Conservation (phyloP, 2,797 vertebrate species). For the Saxicola maurus region DNA sequence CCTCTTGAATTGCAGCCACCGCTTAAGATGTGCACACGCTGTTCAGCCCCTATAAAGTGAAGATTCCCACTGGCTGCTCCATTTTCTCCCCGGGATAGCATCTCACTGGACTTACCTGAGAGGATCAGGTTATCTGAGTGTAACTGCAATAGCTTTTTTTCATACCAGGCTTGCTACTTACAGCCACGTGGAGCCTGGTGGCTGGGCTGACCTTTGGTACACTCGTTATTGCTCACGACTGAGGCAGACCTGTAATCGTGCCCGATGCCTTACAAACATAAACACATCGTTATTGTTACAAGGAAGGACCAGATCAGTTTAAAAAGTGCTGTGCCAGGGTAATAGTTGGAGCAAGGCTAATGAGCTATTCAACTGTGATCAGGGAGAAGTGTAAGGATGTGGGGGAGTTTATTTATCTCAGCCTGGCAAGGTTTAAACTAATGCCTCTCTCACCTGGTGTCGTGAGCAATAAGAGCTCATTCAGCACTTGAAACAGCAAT, state of each 20-base stretch:
- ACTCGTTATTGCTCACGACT: neutral
- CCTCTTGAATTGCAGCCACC: neutral
- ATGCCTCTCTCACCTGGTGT: neutral
- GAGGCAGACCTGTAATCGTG: neutral
- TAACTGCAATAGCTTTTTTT: neutral
- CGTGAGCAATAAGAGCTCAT: neutral
- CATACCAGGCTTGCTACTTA: neutral
- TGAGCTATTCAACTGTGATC: neutral
- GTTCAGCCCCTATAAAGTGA: neutral
- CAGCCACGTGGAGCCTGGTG: neutral
- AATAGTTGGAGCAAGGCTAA: neutral
- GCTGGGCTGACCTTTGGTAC: neutral
- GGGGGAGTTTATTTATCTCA: neutral
- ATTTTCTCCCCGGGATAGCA: neutral
- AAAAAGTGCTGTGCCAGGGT: neutral
- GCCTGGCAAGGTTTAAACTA: neutral
- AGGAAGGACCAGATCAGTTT: neutral
- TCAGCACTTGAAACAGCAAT: neutral
- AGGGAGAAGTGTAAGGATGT: neutral
- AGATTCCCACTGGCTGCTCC: neutral
- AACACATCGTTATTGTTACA: neutral
- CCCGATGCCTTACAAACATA: neutral
- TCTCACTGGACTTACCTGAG: neutral
- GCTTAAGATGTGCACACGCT: neutral
- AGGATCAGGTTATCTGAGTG: neutral